Conservation (phyloP, 2,797 vertebrate species). For the Falco novaeseelandiae region DNA sequence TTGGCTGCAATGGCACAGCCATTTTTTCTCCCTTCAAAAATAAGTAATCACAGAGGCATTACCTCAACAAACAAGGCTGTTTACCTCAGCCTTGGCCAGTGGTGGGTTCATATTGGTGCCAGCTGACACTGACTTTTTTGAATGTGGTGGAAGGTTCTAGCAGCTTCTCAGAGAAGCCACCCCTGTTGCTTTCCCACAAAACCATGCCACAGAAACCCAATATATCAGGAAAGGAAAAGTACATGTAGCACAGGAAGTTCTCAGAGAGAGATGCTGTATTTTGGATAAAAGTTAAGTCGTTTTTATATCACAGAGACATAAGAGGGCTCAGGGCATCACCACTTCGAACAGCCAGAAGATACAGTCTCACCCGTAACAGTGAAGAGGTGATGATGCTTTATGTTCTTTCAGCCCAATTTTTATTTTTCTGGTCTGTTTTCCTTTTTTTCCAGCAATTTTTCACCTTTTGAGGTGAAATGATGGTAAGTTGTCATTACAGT, state of each 20-base stretch:
- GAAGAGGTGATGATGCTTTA: not conserved
- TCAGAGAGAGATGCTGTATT: not conserved
- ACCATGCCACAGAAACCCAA: not conserved
- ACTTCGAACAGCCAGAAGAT: not conserved
- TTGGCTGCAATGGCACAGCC: too few relatives aligned
- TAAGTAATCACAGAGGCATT: too few relatives aligned
- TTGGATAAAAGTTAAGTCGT: not conserved
- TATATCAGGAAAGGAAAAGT: not conserved
- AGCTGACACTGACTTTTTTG: too few relatives aligned
- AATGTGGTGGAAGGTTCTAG: too few relatives aligned
- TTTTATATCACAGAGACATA: not conserved
- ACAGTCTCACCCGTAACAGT: not conserved
- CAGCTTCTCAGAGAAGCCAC: not conserved
- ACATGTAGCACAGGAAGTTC: not conserved
- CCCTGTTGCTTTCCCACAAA: fast-evolving
- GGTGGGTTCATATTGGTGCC: too few relatives aligned
- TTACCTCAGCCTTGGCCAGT: too few relatives aligned
- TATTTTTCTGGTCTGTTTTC: not conserved
- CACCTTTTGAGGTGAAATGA: not conserved
- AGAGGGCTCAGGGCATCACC: not conserved
- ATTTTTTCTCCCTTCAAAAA: too few relatives aligned
- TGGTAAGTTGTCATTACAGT: not conserved
- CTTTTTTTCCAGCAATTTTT: not conserved
- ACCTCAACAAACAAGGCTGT: too few relatives aligned
- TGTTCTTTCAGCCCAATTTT: not conserved